Percentiles rank a stretch among this genome's conserved stretches.
These are phyloP conservation scores for Lophius americanus DNA, from an alignment of 2,797 vertebrate genomes.

Conservation along the genomic window DNA sequence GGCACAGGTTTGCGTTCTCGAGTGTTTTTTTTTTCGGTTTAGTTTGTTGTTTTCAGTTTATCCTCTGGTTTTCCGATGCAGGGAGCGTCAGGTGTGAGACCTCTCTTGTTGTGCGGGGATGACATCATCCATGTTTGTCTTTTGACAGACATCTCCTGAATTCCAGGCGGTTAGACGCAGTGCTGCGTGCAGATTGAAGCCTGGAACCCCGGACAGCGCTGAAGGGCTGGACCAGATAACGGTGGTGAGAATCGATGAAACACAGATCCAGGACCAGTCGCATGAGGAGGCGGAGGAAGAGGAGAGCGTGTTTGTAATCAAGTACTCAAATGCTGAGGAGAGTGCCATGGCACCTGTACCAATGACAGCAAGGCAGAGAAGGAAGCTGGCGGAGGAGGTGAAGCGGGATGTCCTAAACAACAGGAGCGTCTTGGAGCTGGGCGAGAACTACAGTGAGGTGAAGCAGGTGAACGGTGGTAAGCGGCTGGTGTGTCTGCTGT, in stretches of 20 bases:
- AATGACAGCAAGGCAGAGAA: background rate
- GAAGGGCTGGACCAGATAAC: slow-evolving; percentile 51
- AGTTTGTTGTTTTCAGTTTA: no score
- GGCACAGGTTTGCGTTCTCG: no score
- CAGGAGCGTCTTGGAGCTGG: slow-evolving; percentile 36
- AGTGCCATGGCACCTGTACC: background rate
- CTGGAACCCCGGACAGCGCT: slow-evolving; percentile 2
- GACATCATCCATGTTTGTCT: background rate
- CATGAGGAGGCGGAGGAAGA: slow-evolving; percentile 34
- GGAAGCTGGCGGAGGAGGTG: slow-evolving; percentile 3
- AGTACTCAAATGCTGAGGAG: slow-evolving; percentile 61
- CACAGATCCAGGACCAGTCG: slow-evolving; percentile 42
- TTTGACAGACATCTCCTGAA: background rate
- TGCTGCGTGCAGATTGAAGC: background rate
- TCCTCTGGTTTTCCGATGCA: no score
- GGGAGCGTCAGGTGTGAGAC: no score
- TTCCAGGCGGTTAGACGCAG: background rate
- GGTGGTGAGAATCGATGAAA: slow-evolving; percentile 54
- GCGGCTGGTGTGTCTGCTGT: slow-evolving; percentile 41
- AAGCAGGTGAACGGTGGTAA: slow-evolving; percentile 4
- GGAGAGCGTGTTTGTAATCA: slow-evolving; percentile 51
- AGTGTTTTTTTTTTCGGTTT: no score
- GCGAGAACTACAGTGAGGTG: slow-evolving; percentile 25
- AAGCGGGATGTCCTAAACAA: slow-evolving; percentile 19
- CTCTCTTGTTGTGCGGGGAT: no score